Conservation (phyloP, 2,797 vertebrate genomes). For the Ispidina lecontei region DNA sequence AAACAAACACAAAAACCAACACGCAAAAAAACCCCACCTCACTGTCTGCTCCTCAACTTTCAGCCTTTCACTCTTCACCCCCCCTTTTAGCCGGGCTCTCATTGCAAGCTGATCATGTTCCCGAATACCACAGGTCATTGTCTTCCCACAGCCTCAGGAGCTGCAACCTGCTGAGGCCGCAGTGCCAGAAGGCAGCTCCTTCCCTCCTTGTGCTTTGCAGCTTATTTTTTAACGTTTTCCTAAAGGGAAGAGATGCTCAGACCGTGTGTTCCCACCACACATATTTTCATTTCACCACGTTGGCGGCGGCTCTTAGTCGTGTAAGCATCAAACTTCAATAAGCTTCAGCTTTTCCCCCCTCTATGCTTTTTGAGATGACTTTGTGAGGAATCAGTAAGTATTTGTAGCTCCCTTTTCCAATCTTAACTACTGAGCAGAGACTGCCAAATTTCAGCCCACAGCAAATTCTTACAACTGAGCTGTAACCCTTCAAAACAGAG, state of each 20-base stretch:
- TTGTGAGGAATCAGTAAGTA: fast-evolving
- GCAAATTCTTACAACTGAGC: slow-evolving; percentile 36
- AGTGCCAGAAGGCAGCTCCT: slow-evolving; percentile 33
- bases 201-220: background rate
- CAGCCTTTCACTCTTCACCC: background rate
- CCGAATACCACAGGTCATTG: slow-evolving; percentile 2
- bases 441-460: slow-evolving; percentile 58
- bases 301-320: fast-evolving
- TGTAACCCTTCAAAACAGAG: slow-evolving; percentile 60
- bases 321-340: background rate
- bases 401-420: background rate
- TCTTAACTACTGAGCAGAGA: background rate
- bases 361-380: background rate
- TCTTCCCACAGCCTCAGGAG: slow-evolving; percentile 67
- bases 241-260: background rate
- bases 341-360: background rate
- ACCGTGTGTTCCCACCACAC: background rate
- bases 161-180: slow-evolving; percentile 51
- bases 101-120: slow-evolving; percentile 39
- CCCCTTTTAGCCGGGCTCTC: background rate
- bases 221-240: background rate
- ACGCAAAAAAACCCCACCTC: too few relatives aligned
- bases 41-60: background rate
- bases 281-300: fast-evolving
- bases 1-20: too few relatives aligned